phyloP scores from a whole-genome alignment of 1,140 invertebrate genomes.

The Plodia interpunctella region DNA sequence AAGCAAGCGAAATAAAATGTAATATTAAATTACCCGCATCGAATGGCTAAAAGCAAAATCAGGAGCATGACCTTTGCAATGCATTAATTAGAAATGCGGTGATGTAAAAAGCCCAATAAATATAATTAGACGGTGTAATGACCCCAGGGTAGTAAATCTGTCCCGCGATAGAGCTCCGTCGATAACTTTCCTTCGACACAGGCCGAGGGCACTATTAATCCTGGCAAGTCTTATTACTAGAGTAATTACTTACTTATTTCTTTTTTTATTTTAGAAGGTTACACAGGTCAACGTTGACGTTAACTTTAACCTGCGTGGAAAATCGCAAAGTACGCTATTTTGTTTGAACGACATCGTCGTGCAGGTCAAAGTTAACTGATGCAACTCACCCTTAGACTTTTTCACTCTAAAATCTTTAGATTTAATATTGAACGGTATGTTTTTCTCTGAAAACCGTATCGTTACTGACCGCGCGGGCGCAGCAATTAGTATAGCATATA shows the following conservation, averaged over 20 bases:
- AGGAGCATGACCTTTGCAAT: not conserved
- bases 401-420: too few species aligned
- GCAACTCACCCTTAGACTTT: too few species aligned
- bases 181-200: conserved; percentile 27
- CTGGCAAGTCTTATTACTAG: conserved; percentile 39
- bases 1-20: not conserved
- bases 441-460: too few species aligned
- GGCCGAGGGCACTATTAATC: conserved; percentile 28
- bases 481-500: too few species aligned
- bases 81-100: conserved; percentile 2
- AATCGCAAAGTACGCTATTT: too few species aligned
- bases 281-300: too few species aligned
- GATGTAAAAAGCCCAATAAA: conserved; percentile 42
- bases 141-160: conserved; percentile 52
- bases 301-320: too few species aligned
- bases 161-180: conserved; percentile 31
- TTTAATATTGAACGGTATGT: too few species aligned
- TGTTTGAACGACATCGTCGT: too few species aligned
- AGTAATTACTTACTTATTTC: conserved; percentile 49
- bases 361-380: too few species aligned
- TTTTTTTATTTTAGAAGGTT: too few species aligned
- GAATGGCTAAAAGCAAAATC: not conserved
- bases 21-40: not conserved
- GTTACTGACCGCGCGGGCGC: too few species aligned
- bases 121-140: conserved; percentile 57